Evolutionary conservation across 2,797 vertebrate genomes (phyloP), one percentile per base, ranked within the genome.

Genomic region (Lindbergichthys nudifrons): DNA sequence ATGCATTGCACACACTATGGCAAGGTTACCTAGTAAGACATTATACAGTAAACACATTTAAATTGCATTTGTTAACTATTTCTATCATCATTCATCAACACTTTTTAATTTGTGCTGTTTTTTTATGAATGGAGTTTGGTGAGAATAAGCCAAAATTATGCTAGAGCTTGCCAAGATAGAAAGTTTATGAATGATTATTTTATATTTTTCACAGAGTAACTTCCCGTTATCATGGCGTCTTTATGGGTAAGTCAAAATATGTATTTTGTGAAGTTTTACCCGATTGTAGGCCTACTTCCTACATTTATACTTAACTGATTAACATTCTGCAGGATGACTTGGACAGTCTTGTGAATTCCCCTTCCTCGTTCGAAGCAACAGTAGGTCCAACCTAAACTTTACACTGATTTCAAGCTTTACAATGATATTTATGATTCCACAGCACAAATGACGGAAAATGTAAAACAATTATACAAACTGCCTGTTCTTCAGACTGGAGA

Each of bases 281-380:
- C 36, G 43, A 21, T 67, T 0, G 4, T 2, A 36, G 8, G 32
- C 6, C 32, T 36, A 36, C 32, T 26, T 26, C 26, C 26, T 26
- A 1, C 3, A n/a, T 67, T 51, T 56, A 42, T 70, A 36, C 5
- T 4, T 6, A 58, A 7, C 19, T 41, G 11, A 19, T 26, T 3
- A 39, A 65, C 48, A 0, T 43, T 36, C 67, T 87, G 21, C 86
- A 93, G 93, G 84, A 90, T 5, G 90, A 91, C 30, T 54, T 94
- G 87, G 88, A 92, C 1, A 59, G 60, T 59, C 73, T 91, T 0
- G 77, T 90, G n/a, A 50, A 75, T 3, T 21, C 84, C 1, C 80
- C 88, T 0, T 48, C 68, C 5, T 83, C 72, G 8, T 77, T 79
- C 59, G 3, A 64, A 26, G 54, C 42, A 36, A 58, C 51, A 9